Evolutionary conservation across 2,113 vertebrate species (phyloP).

Genomic region (Elachura formosa): DNA sequence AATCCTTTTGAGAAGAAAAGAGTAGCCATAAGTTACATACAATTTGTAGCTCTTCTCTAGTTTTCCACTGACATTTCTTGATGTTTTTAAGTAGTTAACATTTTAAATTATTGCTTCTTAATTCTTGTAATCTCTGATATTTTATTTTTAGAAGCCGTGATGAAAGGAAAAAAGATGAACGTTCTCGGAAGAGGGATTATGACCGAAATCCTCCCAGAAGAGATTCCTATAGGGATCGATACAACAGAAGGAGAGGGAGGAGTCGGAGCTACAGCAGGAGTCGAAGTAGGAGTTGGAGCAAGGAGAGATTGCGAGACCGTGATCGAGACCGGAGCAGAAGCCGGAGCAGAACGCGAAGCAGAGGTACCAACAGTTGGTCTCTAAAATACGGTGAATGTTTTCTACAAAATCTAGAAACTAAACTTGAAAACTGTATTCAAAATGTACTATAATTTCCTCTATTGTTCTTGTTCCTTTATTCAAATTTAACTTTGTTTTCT

Average conservation of each 20-base stretch:
- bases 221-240: conserved; percentile 93
- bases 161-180: conserved; percentile 94
- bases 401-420: conserved; percentile 11
- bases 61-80: not conserved
- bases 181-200: conserved; percentile 93
- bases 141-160: conserved; percentile 83
- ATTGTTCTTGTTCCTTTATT: not conserved
- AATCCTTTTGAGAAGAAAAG: not conserved
- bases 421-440: not conserved
- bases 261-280: conserved; percentile 93
- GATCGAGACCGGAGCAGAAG: conserved; percentile 86
- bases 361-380: conserved; percentile 71
- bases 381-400: conserved; percentile 55
- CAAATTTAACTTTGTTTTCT: not conserved
- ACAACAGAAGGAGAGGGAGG: conserved; percentile 90
- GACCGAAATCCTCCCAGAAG: conserved; percentile 88
- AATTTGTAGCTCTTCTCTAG: not conserved
- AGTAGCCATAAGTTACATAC: not conserved
- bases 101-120: not conserved
- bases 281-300: conserved; percentile 94
- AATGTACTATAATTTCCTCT: not conserved
- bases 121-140: not conserved
- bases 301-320: conserved; percentile 85
- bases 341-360: conserved; percentile 83
- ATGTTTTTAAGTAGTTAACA: not conserved